Conservation (phyloP, 1,140 invertebrate genomes). For the Coboldia fuscipes region DNA sequence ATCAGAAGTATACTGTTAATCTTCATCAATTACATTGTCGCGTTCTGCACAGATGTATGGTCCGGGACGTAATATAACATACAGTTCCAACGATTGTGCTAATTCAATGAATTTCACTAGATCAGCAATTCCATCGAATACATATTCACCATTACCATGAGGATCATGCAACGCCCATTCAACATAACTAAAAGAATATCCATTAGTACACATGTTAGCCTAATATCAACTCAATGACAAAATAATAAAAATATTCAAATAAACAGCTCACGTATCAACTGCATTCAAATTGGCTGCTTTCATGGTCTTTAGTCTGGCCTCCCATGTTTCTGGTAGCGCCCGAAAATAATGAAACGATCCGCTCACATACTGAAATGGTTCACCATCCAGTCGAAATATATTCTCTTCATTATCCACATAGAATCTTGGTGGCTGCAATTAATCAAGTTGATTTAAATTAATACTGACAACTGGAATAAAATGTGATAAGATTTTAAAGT, state of each 20-base stretch:
- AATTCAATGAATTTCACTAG: constrained; percentile 32
- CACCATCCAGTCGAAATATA: constrained; percentile 58
- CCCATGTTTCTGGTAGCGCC: constrained; percentile 56
- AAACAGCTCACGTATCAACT: constrained; percentile 67
- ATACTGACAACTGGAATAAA: too few relatives aligned
- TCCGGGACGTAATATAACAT: constrained; percentile 54
- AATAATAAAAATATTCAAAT: too few relatives aligned
- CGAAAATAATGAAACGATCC: constrained; percentile 83
- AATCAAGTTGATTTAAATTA: too few relatives aligned
- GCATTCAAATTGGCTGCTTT: constrained; percentile 70
- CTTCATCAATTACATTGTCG: constrained; percentile 20
- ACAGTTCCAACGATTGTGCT: constrained; percentile 44
- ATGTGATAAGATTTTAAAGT: too few relatives aligned
- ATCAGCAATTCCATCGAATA: constrained; percentile 47
- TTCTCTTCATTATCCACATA: constrained; percentile 49
- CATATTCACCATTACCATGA: constrained; percentile 33
- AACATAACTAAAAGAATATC: constrained; percentile 66
- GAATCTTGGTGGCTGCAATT: too few relatives aligned
- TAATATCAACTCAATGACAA: too few relatives aligned
- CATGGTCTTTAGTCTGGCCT: constrained; percentile 56
- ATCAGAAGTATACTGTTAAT: neutral
- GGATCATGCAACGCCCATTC: constrained; percentile 84
- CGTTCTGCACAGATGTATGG: constrained; percentile 64
- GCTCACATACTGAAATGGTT: constrained; percentile 55
- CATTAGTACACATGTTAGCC: too few relatives aligned